These are phyloP conservation scores for Drosophila birchii DNA, from an alignment of 2,888 invertebrate species.

Conservation along the genomic window DNA sequence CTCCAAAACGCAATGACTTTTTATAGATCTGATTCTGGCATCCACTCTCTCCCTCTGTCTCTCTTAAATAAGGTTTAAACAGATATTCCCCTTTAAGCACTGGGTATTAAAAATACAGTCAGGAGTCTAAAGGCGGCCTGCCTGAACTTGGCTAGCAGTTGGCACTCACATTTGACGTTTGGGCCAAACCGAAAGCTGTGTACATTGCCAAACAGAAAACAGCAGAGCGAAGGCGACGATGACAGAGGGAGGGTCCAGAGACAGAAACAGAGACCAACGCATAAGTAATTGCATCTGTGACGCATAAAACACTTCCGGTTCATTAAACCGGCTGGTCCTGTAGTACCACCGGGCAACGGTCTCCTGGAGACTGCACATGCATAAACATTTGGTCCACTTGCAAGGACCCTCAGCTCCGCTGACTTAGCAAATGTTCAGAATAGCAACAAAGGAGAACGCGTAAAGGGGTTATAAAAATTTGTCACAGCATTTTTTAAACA, in stretches of 20 bases:
- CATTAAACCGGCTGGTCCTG: slow-evolving; percentile 59
- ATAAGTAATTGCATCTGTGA: slow-evolving; percentile 60
- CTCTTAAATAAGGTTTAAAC: not conserved
- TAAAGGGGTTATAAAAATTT: not conserved
- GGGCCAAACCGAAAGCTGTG: slow-evolving; percentile 53
- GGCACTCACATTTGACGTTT: slow-evolving; percentile 60
- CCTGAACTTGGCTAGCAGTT: slow-evolving; percentile 43
- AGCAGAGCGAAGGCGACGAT: not conserved
- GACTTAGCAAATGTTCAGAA: slow-evolving; percentile 11
- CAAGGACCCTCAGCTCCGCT: slow-evolving; percentile 9
- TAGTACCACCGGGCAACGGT: slow-evolving; percentile 27
- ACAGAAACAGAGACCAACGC: slow-evolving; percentile 10
- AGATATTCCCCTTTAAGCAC: not conserved
- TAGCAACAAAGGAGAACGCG: not conserved
- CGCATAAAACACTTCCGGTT: slow-evolving; percentile 73
- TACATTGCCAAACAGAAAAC: slow-evolving; percentile 21
- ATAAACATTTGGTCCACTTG: slow-evolving; percentile 26
- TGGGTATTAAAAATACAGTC: slow-evolving; percentile 1
- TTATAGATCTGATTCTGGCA: not conserved
- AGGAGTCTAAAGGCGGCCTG: not conserved
- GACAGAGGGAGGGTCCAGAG: not conserved
- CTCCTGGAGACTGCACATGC: slow-evolving; percentile 15
- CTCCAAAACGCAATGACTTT: not conserved
- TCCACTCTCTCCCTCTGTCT: not conserved
- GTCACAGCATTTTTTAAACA: not conserved